Conservation (phyloP, 2,113 vertebrate genomes). For the Hymenochirus boettgeri region DNA sequence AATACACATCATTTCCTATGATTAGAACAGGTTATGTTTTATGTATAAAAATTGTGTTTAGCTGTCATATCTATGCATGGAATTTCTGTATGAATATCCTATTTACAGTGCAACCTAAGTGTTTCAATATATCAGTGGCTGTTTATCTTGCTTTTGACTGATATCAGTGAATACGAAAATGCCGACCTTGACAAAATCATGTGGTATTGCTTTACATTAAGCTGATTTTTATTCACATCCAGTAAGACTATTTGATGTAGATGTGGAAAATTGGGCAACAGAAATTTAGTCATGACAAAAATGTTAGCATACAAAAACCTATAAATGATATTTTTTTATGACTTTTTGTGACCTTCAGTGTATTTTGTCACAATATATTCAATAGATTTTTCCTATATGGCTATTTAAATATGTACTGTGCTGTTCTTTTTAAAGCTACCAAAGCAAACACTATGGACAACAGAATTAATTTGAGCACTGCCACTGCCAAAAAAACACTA, state of each 20-base stretch:
- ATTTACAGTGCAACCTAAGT: slow-evolving; percentile 13
- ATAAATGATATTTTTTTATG: too few relatives aligned
- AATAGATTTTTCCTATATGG: too few relatives aligned
- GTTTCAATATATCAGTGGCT: slow-evolving; percentile 17
- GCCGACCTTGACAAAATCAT: background rate
- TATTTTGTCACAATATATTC: too few relatives aligned
- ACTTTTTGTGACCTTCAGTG: too few relatives aligned
- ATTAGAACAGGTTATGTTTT: slow-evolving; percentile 28
- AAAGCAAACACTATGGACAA: too few relatives aligned
- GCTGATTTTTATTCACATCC: background rate
- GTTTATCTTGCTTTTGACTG: slow-evolving; percentile 8
- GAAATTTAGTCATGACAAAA: background rate
- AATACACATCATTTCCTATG: slow-evolving; percentile 17
- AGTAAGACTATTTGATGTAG: background rate
- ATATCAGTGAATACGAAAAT: slow-evolving; percentile 2
- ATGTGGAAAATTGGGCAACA: background rate
- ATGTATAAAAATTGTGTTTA: slow-evolving; percentile 25
- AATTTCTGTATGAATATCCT: slow-evolving; percentile 19
- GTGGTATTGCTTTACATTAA: background rate
- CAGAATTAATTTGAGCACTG: too few relatives aligned
- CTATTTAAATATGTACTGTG: too few relatives aligned
- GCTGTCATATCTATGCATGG: slow-evolving; percentile 16
- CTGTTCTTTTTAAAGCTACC: too few relatives aligned
- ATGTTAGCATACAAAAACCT: background rate
- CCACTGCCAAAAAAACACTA: too few relatives aligned